These are phyloP conservation scores for Macquaria ambigua DNA, from an alignment of 2,113 vertebrate genomes.

Conservation along the genomic window DNA sequence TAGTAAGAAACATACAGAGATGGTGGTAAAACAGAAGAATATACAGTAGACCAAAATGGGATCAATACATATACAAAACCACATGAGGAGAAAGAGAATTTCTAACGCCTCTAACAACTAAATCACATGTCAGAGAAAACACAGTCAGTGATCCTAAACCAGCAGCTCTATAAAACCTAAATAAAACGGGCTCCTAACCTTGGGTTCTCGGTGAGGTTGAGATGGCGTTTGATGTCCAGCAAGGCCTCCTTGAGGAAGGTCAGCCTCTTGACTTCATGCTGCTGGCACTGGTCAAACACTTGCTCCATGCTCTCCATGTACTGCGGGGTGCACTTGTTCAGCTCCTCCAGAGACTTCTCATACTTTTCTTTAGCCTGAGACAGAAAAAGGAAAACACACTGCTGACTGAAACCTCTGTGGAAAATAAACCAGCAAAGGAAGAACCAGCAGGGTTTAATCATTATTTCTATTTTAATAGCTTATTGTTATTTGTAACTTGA, in stretches of 20 bases:
- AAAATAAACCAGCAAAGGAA: neutral
- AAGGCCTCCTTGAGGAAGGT: slow-evolving; percentile 97
- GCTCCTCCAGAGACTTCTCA: slow-evolving; percentile 96
- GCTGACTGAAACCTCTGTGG: neutral
- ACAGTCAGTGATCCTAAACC: neutral
- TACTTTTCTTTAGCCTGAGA: slow-evolving; percentile 95
- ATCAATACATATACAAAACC: neutral
- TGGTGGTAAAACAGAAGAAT: neutral
- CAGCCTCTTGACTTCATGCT: slow-evolving; percentile 96
- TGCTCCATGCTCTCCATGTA: slow-evolving; percentile 98
- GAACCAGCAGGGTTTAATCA: neutral
- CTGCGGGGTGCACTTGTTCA: slow-evolving; percentile 93
- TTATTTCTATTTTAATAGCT: neutral
- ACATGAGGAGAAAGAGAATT: neutral
- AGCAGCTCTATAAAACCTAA: neutral
- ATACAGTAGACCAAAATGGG: neutral
- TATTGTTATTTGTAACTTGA: neutral
- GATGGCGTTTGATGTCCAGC: slow-evolving; percentile 96
- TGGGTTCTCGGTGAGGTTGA: slow-evolving; percentile 95
- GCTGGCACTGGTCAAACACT: slow-evolving; percentile 98
- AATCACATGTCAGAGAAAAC: neutral
- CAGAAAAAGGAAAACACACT: slow-evolving; percentile 19
- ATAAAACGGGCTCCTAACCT: slow-evolving; percentile 80
- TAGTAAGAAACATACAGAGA: neutral
- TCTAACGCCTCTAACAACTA: neutral